phyloP scores from a whole-genome alignment of 1,140 invertebrate genomes.

The Magallana angulata region DNA sequence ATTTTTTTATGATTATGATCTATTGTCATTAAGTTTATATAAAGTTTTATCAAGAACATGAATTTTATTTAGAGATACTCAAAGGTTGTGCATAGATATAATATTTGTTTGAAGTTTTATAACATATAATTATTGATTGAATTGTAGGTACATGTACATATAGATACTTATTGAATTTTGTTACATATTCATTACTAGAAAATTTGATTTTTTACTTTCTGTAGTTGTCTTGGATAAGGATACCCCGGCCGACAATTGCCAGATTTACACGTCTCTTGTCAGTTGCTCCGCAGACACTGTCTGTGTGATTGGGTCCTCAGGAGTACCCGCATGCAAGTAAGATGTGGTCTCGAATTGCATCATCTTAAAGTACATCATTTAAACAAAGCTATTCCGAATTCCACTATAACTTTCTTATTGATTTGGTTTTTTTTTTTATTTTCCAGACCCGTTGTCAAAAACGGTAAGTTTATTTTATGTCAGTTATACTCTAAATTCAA shows the following conservation, averaged over 20 bases:
- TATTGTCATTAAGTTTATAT: too few species aligned
- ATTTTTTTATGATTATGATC: too few species aligned
- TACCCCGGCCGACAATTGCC: neutral
- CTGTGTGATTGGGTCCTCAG: neutral
- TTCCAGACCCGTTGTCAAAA: constrained; percentile 22
- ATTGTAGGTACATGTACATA: too few species aligned
- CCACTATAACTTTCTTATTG: neutral
- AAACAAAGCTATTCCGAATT: neutral
- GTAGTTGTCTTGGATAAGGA: neutral
- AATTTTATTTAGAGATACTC: too few species aligned
- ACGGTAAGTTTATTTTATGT: neutral
- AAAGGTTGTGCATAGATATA: too few species aligned
- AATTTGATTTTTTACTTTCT: neutral
- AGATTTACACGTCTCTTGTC: neutral
- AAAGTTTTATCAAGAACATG: too few species aligned
- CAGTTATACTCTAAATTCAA: too few species aligned
- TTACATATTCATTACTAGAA: too few species aligned
- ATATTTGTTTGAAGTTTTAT: too few species aligned
- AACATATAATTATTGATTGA: too few species aligned
- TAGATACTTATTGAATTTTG: too few species aligned
- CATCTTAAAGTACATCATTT: neutral
- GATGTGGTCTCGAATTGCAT: neutral
- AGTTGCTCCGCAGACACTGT: neutral
- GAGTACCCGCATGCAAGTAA: constrained; percentile 1
- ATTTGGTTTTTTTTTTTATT: neutral